Evolutionary conservation across 1,140 invertebrate genomes (phyloP), one percentile per base, ranked within the genome.

Genomic region (Caenorhabditis elegans): DNA sequence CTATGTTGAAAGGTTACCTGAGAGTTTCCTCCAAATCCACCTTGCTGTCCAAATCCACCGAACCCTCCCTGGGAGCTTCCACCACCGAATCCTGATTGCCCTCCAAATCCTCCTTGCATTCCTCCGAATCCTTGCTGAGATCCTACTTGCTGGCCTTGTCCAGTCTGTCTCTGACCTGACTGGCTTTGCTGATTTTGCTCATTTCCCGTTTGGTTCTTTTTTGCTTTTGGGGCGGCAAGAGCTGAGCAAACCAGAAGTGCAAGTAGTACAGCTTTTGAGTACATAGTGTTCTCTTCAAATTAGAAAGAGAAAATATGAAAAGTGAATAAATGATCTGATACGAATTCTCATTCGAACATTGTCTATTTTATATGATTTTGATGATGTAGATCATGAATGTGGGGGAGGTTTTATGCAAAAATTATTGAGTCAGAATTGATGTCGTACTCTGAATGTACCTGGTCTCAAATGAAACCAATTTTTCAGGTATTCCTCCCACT

Each of bases 401-500:
- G 60, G 26, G 34, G 60, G 60, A 43, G 60, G 60, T 39, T 39
- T 70, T 70, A 70, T 70, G 60, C 60, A 43, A 70, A 70, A 70
- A 43, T 70, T 17, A 39, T 70, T 70, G 60, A 39, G 34, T 70
- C 60, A 70, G 17, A 19, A n/a, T 39, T 70, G 34, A 24, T 70
- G 60, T 39, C 39, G 60, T 70, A 70, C 60, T 22, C 31, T 70
- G 60, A 39, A 39, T 34, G 31, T 22, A 31, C 60, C 53, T 13
- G 28, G 34, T 60, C 15, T 15, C 6, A 43, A 43, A 43, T 43
- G 15, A 43, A 43, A 43, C 15, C 39, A 15, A 43, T 8, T n/a
- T 81, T 82, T 60, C 51, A 83, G 82, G 84, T 88, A 17, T 84
- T 86, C 47, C 80, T 88, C 34, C 87, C 87, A 15, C 60, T 88